Conservation (phyloP, 2,113 vertebrate genomes). For the Hemibagrus wyckioides region DNA sequence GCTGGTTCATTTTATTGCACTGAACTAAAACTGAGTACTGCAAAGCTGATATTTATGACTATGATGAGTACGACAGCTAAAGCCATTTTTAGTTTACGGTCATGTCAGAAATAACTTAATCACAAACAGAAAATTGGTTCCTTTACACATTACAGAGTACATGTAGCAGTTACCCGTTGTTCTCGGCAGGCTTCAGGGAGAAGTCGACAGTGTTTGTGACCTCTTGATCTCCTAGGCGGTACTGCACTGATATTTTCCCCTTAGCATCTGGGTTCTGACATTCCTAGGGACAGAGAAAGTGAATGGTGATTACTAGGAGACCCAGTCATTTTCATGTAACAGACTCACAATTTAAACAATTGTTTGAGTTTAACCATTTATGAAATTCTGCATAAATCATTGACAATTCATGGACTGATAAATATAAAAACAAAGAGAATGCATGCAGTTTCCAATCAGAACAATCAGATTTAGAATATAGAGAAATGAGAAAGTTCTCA, state of each 20-base stretch:
- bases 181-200: slow-evolving; percentile 15
- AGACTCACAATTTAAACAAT: not conserved
- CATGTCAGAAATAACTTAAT: no score
- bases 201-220: slow-evolving; percentile 13
- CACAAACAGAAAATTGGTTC: no score
- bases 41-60: not conserved
- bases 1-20: not conserved
- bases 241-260: slow-evolving; percentile 23
- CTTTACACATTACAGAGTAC: no score
- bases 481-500: slow-evolving; percentile 32
- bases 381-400: not conserved
- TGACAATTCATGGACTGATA: not conserved
- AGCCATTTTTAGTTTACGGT: not conserved
- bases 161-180: slow-evolving; percentile 8
- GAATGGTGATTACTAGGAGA: not conserved
- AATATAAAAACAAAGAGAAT: not conserved
- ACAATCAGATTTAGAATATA: not conserved
- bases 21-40: not conserved
- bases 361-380: not conserved
- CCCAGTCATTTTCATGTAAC: not conserved
- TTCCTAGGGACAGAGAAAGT: not conserved
- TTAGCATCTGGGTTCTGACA: slow-evolving; percentile 15
- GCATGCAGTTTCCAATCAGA: not conserved
- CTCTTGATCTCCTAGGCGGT: slow-evolving; percentile 9
- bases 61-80: not conserved